Evolutionary conservation across 2,888 invertebrate species (phyloP).

Genomic region (Tetropium fuscum): DNA sequence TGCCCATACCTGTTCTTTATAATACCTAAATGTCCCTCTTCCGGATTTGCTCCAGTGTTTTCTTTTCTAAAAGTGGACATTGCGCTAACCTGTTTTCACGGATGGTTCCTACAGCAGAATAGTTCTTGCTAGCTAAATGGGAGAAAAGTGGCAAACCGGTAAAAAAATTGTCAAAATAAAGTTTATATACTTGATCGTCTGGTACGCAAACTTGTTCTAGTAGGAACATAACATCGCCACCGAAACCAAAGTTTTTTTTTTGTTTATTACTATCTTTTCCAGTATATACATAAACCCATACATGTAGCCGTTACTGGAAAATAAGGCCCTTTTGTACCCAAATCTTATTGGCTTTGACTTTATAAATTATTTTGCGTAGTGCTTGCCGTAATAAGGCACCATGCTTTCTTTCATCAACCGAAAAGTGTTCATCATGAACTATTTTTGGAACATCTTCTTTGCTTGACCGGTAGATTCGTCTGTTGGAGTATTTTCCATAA

Average conservation of each 20-base stretch:
- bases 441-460: slow-evolving; percentile 18
- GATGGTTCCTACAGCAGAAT: too few species aligned
- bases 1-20: too few species aligned
- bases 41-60: too few species aligned
- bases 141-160: background rate
- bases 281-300: slow-evolving; percentile 40
- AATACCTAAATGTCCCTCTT: too few species aligned
- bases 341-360: slow-evolving; percentile 19
- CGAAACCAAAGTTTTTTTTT: slow-evolving; percentile 13
- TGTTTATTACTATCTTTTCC: slow-evolving; percentile 32
- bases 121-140: too few species aligned
- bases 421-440: too few species aligned
- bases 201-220: slow-evolving; percentile 6
- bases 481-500: slow-evolving; percentile 8
- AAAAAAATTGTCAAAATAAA: slow-evolving; percentile 13
- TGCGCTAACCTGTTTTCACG: too few species aligned
- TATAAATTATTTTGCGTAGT: slow-evolving; percentile 23
- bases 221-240: slow-evolving; percentile 13
- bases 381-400: slow-evolving; percentile 20
- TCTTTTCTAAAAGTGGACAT: too few species aligned
- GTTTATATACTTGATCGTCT: slow-evolving; percentile 2
- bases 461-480: slow-evolving; percentile 10
- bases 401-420: slow-evolving; percentile 21
- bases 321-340: slow-evolving; percentile 39
- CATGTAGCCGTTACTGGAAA: slow-evolving; percentile 39